Evolutionary conservation across 1,140 invertebrate genomes (phyloP).

Genomic region (Achatina immaculata): DNA sequence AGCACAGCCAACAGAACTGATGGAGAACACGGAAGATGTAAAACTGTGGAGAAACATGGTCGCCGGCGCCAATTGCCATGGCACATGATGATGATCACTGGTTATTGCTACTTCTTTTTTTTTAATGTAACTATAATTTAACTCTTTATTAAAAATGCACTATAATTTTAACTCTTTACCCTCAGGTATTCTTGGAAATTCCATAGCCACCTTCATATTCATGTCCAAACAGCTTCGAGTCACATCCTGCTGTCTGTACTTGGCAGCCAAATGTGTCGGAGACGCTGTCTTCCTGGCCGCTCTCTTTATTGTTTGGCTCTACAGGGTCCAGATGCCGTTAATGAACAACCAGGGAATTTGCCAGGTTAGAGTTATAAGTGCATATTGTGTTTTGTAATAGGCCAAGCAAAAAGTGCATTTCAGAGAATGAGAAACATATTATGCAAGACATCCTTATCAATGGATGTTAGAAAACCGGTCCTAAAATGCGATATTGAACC

Average conservation of each 20-base stretch:
- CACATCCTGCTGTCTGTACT: slow-evolving; percentile 56
- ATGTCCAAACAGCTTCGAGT: slow-evolving; percentile 42
- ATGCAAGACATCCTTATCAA: too few species aligned
- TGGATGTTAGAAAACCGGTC: too few species aligned
- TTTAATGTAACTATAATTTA: not conserved
- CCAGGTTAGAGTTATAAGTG: slow-evolving; percentile 16
- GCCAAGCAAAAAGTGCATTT: too few species aligned
- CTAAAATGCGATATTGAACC: too few species aligned
- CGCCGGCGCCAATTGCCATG: not conserved
- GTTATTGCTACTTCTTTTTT: not conserved
- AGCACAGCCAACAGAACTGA: not conserved
- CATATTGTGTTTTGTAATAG: too few species aligned
- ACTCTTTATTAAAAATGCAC: too few species aligned
- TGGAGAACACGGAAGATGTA: not conserved
- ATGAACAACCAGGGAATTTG: slow-evolving; percentile 57
- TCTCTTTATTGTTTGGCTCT: slow-evolving; percentile 72
- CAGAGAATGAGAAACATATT: too few species aligned
- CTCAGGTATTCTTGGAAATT: slow-evolving; percentile 51
- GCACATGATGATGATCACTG: not conserved
- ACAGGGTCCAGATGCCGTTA: slow-evolving; percentile 69
- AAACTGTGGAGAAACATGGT: not conserved
- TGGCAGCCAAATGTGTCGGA: slow-evolving; percentile 50
- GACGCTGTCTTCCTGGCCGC: slow-evolving; percentile 52
- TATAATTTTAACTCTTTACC: not conserved
- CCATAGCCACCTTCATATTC: slow-evolving; percentile 48